These are phyloP conservation scores for Simalia tracyae DNA, from an alignment of 2,797 vertebrate genomes.

Conservation along the genomic window DNA sequence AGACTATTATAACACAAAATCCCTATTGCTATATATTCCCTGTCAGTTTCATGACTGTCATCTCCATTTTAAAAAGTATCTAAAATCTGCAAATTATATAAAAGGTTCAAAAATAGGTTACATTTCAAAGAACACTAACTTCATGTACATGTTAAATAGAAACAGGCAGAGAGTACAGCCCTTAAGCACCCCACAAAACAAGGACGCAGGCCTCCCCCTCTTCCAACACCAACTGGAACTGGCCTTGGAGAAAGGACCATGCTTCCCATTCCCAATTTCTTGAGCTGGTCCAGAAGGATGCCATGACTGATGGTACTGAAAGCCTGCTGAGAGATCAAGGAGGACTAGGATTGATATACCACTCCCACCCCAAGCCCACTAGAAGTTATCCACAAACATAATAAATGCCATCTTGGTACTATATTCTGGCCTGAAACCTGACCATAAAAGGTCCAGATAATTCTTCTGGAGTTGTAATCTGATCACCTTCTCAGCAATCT, in stretches of 20 bases:
- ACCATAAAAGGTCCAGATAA: neutral
- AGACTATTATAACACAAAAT: neutral
- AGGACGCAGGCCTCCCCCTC: neutral
- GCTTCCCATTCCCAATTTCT: neutral
- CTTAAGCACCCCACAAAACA: neutral
- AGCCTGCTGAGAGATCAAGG: neutral
- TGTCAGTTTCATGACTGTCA: constrained; percentile 15
- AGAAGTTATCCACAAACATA: neutral
- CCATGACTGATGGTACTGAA: neutral
- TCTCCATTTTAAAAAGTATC: constrained; percentile 16
- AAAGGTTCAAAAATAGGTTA: neutral
- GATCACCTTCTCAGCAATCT: neutral
- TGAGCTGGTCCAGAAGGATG: neutral
- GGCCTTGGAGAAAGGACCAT: neutral
- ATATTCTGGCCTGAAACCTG: neutral
- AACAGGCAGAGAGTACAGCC: neutral
- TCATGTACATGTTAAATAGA: neutral
- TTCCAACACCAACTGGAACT: neutral
- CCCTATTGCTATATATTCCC: neutral
- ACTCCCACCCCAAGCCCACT: neutral
- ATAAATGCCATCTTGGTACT: neutral
- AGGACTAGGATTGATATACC: neutral
- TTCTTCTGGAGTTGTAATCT: neutral
- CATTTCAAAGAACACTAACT: neutral
- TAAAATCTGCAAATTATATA: neutral